A percentile compares a stretch with the other conserved stretches of the same genome.
These are phyloP conservation scores for Dryas iulia DNA, from an alignment of 1,140 invertebrate genomes.

Conservation along the genomic window DNA sequence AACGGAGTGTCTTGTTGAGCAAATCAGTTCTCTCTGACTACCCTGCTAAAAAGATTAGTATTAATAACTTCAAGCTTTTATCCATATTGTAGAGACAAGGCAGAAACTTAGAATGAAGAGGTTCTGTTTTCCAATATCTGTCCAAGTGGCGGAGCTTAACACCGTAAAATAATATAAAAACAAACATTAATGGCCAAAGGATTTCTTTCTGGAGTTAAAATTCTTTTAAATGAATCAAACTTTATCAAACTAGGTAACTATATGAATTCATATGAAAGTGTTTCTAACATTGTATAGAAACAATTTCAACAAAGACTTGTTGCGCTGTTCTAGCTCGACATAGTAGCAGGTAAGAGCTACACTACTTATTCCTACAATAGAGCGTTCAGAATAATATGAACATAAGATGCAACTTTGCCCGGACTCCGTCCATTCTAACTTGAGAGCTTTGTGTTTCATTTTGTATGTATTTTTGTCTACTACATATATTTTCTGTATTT, in stretches of 20 bases:
- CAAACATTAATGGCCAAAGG: too few relatives aligned
- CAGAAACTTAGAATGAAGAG: too few relatives aligned
- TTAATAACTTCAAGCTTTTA: too few relatives aligned
- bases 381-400: conserved; percentile 15
- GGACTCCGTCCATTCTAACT: conserved; percentile 22
- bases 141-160: too few relatives aligned
- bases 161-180: too few relatives aligned
- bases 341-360: conserved; percentile 6
- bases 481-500: neutral
- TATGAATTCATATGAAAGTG: neutral
- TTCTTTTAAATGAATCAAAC: too few relatives aligned
- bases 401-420: conserved; percentile 25
- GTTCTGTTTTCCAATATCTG: too few relatives aligned
- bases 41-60: too few relatives aligned
- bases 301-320: conserved; percentile 9
- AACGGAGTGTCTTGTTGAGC: too few relatives aligned
- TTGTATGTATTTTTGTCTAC: neutral
- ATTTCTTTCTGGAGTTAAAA: too few relatives aligned
- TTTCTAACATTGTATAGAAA: neutral
- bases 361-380: conserved; percentile 10
- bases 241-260: neutral
- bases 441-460: conserved; percentile 17
- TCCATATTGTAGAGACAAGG: too few relatives aligned
- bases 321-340: neutral
- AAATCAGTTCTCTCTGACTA: too few relatives aligned